Evolutionary conservation across 1,140 invertebrate genomes (phyloP).

Genomic region (Caerostris darwini): DNA sequence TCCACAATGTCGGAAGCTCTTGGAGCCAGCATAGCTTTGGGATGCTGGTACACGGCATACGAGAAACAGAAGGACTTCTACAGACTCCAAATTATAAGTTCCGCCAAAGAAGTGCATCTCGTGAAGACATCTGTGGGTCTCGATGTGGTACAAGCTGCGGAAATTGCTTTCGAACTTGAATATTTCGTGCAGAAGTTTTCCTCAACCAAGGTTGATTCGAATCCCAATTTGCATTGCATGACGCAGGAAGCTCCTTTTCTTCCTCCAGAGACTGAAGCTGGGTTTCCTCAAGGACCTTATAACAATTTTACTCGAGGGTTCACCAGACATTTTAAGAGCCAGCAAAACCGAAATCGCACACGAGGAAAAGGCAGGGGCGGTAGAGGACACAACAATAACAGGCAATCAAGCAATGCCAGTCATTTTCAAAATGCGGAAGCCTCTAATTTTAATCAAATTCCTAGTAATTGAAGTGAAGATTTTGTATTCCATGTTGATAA

Average conservation of each 20-base stretch:
- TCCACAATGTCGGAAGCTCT: neutral
- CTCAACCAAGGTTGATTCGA: neutral
- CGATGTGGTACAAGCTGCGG: neutral
- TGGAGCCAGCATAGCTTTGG: neutral
- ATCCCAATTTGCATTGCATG: neutral
- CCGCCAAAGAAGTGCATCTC: neutral
- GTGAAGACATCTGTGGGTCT: neutral
- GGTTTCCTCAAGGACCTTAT: neutral
- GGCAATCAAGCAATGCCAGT: no score
- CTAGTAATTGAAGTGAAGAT: no score
- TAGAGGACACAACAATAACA: neutral
- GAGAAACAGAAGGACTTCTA: neutral
- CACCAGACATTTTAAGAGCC: neutral
- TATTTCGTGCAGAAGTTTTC: neutral
- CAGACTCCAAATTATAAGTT: neutral
- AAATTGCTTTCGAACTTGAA: neutral
- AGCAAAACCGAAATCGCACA: neutral
- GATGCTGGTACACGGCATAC: neutral
- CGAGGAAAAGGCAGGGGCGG: neutral
- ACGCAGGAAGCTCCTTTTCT: neutral
- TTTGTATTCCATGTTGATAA: no score
- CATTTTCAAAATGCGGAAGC: no score
- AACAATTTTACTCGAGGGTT: neutral
- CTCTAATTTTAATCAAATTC: no score
- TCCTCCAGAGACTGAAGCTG: neutral